Base-by-base conservation (phyloP, 2,797 vertebrate genomes). In the Urocyon cinereoargenteus region DNA sequence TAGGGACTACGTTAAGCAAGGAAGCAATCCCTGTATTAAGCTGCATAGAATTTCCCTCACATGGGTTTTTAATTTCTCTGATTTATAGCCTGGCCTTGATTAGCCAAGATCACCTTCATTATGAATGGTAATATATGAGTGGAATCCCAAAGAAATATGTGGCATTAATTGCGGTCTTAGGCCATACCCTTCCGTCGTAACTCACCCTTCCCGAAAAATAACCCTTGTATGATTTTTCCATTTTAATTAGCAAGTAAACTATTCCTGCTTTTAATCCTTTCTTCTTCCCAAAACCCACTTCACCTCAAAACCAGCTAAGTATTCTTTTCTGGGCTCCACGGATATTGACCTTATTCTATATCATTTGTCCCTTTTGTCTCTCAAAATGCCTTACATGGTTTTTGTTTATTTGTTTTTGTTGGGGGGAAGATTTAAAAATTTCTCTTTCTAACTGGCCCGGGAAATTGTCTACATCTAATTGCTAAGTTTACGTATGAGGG, bases 401-500 rank as follows among this genome's bases (percentile, higher is more conserved):
- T 91, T 68, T 66, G 16, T 66, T 57, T 21, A 45, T 45, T 45
- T 45, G 40, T 93, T 77, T 55, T 75, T 7, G 8, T 8, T 0
- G 5, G n/a, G 22, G 1, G 36, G 22, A 11, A 11, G 18, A 68
- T 92, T 90, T 86, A n/a, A 97, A 86, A 88, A 68, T 89, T 55
- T 91, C 64, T 55, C 49, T 12, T 92, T 91, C 40, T 66, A 57
- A 83, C 22, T 40, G 59, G 14, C 51, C 94, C 36, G 40, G 94
- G 96, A 96, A 19, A 55, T 93, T 53, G 26, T 70, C n/a, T 83
- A 85, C 0, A 87, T 51, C 2, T 57, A 94, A 97, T 70, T 89
- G 21, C 0, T 66, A 61, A 95, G 57, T 95, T 97, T 89, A 96
- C 14, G 15, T 64, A 95, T 81, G 62, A 86, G 90, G 92, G 62